Base-by-base conservation (phyloP, 2,888 invertebrate genomes). In the Corbicula japonica region DNA sequence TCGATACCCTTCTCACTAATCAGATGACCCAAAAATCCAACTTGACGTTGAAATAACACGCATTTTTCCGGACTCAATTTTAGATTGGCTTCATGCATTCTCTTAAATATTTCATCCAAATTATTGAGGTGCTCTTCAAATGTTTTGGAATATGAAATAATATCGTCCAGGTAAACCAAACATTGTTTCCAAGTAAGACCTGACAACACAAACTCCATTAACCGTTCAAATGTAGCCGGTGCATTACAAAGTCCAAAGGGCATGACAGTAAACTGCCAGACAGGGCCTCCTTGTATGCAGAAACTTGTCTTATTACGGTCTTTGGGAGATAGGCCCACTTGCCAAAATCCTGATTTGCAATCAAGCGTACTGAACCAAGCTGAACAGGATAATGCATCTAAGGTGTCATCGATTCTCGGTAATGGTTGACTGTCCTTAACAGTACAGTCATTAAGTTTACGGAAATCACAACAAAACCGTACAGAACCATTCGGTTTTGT, bases 201-300 rank as follows among this genome's bases (percentile, higher is more conserved):
- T n/a, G 65, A 10, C 21, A 79, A 62, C 6, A 79, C 61, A 12
- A 12, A n/a, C 26, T 79, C 54, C 76, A 79, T 76, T 4, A 79
- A 23, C 2, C 73, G 28, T 32, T 76, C 69, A 41, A 73, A 83
- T 0, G 65, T 73, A 12, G 72, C 82, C 12, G 78, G 65, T 1
- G 68, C 65, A 65, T 72, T 73, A 41, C 54, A 65, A 1, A 83
- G 46, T n/a, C 79, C 83, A 68, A 76, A 83, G 12, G 79, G 70
- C 60, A 80, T 63, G 12, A 71, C 70, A 6, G 41, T 76, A n/a
- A 54, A 80, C 38, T 83, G 79, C 76, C 74, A 71, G 15, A 74
- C 18, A 15, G 63, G 71, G 26, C 74, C 44, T 2, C 63, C 70
- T 34, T 63, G 63, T 8, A 69, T 74, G n/a, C 71, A 62, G 41